A percentile compares a stretch with the other conserved stretches of the same genome.
These are phyloP conservation scores for Hypotaenidia okinawae DNA, from an alignment of 2,797 vertebrate genomes.

Conservation along the genomic window DNA sequence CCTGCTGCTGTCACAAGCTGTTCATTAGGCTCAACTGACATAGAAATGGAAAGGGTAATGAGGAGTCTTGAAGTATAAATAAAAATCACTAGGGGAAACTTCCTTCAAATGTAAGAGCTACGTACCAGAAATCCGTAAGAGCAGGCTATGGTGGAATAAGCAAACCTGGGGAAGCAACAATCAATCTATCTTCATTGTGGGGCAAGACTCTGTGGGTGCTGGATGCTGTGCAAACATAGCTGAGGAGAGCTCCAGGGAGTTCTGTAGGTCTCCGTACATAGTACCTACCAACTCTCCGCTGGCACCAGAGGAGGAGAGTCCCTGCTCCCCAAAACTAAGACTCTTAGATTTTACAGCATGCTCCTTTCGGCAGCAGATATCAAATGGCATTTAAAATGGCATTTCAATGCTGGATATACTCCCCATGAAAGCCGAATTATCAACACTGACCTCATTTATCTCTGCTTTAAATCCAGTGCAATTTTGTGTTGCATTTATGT, in stretches of 20 bases:
- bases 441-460: not conserved
- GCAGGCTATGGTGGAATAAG: not conserved
- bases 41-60: not conserved
- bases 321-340: not conserved
- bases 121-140: not conserved
- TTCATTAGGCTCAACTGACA: not conserved
- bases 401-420: not conserved
- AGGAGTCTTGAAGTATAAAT: not conserved
- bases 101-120: not conserved
- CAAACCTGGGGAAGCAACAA: not conserved
- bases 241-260: not conserved
- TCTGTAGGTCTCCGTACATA: not conserved
- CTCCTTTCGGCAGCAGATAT: not conserved
- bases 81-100: not conserved
- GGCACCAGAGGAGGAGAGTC: not conserved
- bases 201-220: not conserved
- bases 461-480: not conserved
- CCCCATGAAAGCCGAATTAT: not conserved
- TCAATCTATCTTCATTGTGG: not conserved
- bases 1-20: not conserved
- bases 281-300: not conserved
- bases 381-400: not conserved
- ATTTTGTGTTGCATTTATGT: not conserved
- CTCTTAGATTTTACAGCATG: not conserved
- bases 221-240: not conserved